These are phyloP conservation scores for Omphaloscelis lunosa DNA, from an alignment of 2,888 invertebrate genomes.

Conservation along the genomic window DNA sequence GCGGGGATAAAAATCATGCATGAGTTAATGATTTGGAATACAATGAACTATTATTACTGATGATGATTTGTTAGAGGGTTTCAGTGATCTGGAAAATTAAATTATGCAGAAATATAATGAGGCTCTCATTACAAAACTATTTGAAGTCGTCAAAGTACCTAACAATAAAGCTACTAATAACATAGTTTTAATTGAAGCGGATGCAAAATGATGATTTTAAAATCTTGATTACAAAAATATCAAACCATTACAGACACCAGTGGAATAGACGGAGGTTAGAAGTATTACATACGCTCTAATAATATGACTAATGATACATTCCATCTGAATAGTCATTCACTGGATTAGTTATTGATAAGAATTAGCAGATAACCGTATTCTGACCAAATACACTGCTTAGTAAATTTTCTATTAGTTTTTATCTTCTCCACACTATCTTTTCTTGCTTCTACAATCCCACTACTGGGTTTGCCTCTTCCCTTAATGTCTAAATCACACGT, in stretches of 20 bases:
- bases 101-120: too few species aligned
- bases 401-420: not conserved
- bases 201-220: not conserved
- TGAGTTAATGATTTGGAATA: slow-evolving; percentile 36
- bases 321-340: not conserved
- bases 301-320: not conserved
- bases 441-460: not conserved
- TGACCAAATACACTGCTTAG: not conserved
- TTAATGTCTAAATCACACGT: not conserved
- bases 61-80: slow-evolving; percentile 15
- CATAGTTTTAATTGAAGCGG: too few species aligned
- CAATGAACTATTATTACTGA: not conserved
- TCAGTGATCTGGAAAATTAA: not conserved
- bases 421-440: not conserved
- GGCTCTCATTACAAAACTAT: too few species aligned
- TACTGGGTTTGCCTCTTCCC: too few species aligned
- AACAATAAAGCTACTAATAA: too few species aligned
- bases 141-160: too few species aligned
- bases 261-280: not conserved
- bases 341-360: not conserved
- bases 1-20: slow-evolving; percentile 33
- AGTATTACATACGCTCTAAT: not conserved
- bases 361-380: not conserved
- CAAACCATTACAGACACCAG: not conserved
- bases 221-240: not conserved